These are phyloP conservation scores for Psilopsiagon aurifrons DNA, from an alignment of 2,113 vertebrate species.

Conservation along the genomic window DNA sequence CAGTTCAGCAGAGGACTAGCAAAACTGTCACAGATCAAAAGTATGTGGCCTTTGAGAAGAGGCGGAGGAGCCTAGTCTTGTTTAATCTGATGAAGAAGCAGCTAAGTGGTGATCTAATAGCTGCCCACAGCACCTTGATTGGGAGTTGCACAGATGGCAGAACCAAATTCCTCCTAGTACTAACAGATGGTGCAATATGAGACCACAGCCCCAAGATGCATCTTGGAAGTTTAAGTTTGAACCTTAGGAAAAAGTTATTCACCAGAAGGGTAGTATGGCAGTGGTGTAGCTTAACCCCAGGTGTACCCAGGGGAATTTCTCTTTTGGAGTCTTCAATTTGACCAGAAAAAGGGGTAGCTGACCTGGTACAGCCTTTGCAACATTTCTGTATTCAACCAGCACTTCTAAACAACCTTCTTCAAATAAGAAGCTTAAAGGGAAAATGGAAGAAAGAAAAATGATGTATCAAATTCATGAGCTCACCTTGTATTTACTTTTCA, in stretches of 20 bases:
- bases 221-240: neutral
- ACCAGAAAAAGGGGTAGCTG: neutral
- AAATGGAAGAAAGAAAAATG: neutral
- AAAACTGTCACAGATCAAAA: neutral
- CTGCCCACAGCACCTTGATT: neutral
- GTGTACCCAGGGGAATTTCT: neutral
- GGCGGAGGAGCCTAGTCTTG: neutral
- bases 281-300: neutral
- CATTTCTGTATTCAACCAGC: neutral
- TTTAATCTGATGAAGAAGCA: neutral
- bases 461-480: neutral
- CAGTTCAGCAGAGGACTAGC: neutral
- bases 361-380: neutral
- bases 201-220: neutral
- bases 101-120: neutral
- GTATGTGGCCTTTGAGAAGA: neutral
- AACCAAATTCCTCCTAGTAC: neutral
- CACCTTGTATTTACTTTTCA: neutral
- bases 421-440: neutral
- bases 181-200: neutral
- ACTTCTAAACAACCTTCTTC: neutral
- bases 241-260: neutral
- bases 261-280: neutral
- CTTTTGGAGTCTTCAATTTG: neutral
- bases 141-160: neutral